Percentiles rank a stretch among this genome's conserved stretches.
These are phyloP conservation scores for Polymixis flavicincta DNA, from an alignment of 2,888 invertebrate species.

Conservation along the genomic window DNA sequence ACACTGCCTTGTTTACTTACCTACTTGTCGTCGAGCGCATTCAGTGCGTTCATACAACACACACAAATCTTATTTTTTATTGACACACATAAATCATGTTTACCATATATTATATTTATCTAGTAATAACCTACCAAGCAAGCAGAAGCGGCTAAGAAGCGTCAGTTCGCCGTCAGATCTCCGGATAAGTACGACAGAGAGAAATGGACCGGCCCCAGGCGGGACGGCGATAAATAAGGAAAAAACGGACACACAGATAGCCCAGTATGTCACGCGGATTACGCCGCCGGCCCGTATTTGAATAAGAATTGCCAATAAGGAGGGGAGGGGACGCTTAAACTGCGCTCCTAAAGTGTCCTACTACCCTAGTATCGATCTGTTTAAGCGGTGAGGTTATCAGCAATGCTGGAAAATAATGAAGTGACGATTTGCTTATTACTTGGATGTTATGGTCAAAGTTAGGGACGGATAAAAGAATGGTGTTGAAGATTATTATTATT, in stretches of 20 bases:
- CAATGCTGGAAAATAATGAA: conserved; percentile 42
- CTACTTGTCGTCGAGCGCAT: neutral
- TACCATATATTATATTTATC: conserved; percentile 70
- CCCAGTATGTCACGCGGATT: conserved; percentile 87
- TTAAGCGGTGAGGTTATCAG: conserved; percentile 65
- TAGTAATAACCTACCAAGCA: conserved; percentile 74
- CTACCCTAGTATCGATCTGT: conserved; percentile 81
- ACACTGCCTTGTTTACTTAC: conserved; percentile 8
- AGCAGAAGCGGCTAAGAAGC: conserved; percentile 81
- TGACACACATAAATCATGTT: conserved; percentile 70
- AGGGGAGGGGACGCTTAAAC: conserved; percentile 77
- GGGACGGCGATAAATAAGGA: conserved; percentile 86
- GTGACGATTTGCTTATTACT: conserved; percentile 31
- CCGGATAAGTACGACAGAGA: conserved; percentile 88
- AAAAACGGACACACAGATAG: conserved; percentile 85
- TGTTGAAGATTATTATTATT: too few relatives aligned
- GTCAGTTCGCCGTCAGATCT: conserved; percentile 87
- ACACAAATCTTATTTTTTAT: conserved; percentile 59
- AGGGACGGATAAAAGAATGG: conserved; percentile 1
- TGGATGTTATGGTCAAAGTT: conserved; percentile 7
- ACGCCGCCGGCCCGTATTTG: conserved; percentile 85
- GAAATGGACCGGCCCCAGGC: conserved; percentile 84
- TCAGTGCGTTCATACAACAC: conserved; percentile 25
- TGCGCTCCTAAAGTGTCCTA: conserved; percentile 79
- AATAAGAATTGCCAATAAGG: conserved; percentile 89